Base-by-base conservation (phyloP, 1,140 invertebrate genomes). In the Campodea augens region DNA sequence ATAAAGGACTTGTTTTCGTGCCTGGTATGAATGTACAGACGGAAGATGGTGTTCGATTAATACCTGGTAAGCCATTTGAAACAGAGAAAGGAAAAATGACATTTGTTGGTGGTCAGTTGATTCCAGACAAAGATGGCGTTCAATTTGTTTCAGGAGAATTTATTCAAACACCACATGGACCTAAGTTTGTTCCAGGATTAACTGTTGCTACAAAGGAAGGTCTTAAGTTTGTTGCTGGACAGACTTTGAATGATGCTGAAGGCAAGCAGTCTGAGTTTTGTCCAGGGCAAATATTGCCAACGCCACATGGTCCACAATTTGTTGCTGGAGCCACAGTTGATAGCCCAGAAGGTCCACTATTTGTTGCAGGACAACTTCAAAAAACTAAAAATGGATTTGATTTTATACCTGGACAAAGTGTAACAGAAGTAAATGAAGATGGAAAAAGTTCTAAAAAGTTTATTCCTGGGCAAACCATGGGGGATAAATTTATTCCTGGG, bases 311-410 rank as follows among this genome's bases (percentile, higher is more conserved):
- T 3, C 41, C 37, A 3, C 4, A 43, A 5, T 48, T 48, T 36
- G 3, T 48, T 4, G 29, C 47, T 10, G 47, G 47, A 10, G 46
- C 53, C 22, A 72, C 74, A 41, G 59, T 81, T n/a, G 67, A 73
- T 27, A 79, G 77, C 0, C 72, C 75, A 40, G 65, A 61, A 43
- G 78, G 78, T 3, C 64, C 70, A 40, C 57, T 77, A 23, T 83
- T 81, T 57, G 68, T 81, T 5, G 77, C 78, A 2, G 78, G 79
- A 20, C 76, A 81, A 59, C 77, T 77, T 5, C 60, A 81, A n/a
- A 62, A 73, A 51, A 78, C 75, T 7, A 72, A 74, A 32, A 60
- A 68, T 46, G 77, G 76, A 13, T 61, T 67, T 3, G 21, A 70
- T 44, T 85, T 82, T 58, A 70, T 78, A 40, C 77, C 81, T 22